Base-by-base conservation (phyloP, 1,140 invertebrate species). In the Chelonus insularis region DNA sequence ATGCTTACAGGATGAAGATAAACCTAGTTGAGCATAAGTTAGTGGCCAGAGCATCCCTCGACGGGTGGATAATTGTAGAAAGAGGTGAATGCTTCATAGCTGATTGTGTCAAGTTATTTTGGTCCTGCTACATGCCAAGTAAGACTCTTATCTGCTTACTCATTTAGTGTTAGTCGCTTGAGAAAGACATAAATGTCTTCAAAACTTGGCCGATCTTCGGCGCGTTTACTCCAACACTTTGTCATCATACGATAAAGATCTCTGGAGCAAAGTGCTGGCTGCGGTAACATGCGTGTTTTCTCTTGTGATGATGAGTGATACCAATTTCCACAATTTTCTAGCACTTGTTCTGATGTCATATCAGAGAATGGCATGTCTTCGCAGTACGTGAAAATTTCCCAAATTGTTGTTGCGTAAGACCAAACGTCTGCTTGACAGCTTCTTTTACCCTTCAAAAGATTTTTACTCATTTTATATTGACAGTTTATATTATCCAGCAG, bases 371-470 rank as follows among this genome's bases (percentile, higher is more conserved):
- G 91, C 65, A 86, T 83, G 36, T 89, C 85, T n/a, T 83, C 82
- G 75, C 90, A 91, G 54, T 86, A 82, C 54, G 85, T 88, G 14
- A 91, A 82, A n/a, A 92, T 85, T 71, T 93, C 90, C 91, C 91
- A 93, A 11, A 91, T 79, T 0, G 89, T 90, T 4, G 92, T 86
- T 0, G 88, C 90, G 68, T 91, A 92, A 0, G 89, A 88, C 90
- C 90, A 93, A 1, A 92, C 89, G 70, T 92, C 90, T 47, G 89
- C 87, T 57, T 86, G 86, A 4, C 87, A 85, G 41, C 85, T 88
- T 70, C 86, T 88, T 70, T 89, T 86, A 8, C 88, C 88, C 90
- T 93, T 72, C 39, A 62, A 25, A n/a, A n/a, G n/a, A n/a, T n/a
- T n/a, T n/a, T n/a, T n/a, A n/a, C n/a, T n/a, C n/a, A n/a, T n/a